These are phyloP conservation scores for Drosophila subpulchrella DNA, from an alignment of 1,140 invertebrate species.

Conservation along the genomic window DNA sequence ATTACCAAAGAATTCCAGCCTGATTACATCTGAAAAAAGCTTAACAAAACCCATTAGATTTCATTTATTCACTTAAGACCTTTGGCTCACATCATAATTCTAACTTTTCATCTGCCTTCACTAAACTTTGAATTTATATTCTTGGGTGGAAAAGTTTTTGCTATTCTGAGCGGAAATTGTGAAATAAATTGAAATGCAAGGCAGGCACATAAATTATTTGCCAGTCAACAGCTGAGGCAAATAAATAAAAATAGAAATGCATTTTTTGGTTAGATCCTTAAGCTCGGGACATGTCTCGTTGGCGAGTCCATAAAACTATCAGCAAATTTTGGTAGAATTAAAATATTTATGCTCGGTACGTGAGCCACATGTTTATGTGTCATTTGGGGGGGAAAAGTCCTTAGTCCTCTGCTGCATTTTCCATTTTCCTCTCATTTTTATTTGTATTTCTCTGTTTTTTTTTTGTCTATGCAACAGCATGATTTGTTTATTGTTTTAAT, in stretches of 20 bases:
- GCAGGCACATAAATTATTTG: conserved; percentile 58
- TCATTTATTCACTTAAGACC: conserved; percentile 3
- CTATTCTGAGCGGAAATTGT: conserved; percentile 52
- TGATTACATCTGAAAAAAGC: conserved; percentile 4
- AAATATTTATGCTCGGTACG: conserved; percentile 77
- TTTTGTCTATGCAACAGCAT: conserved; percentile 17
- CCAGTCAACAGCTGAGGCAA: conserved; percentile 20
- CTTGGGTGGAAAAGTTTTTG: conserved; percentile 9
- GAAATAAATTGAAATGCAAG: conserved; percentile 76
- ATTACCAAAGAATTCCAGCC: conserved; percentile 19
- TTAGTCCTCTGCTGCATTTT: conserved; percentile 9
- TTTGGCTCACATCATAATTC: conserved; percentile 16
- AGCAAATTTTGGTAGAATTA: conserved; percentile 71
- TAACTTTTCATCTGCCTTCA: conserved; percentile 8
- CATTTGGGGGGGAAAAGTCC: neutral
- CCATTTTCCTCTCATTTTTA: neutral
- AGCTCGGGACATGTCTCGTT: conserved; percentile 17
- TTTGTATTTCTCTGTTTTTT: neutral
- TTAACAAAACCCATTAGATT: conserved; percentile 14
- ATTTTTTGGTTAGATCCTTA: conserved; percentile 12
- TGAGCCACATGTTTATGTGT: conserved; percentile 57
- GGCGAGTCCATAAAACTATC: conserved; percentile 70
- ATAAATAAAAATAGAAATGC: conserved; percentile 39
- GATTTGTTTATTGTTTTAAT: conserved; percentile 82
- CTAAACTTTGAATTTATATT: conserved; percentile 5